phyloP scores from a whole-genome alignment of 2,797 vertebrate species.

The Cossypha dichroa region DNA sequence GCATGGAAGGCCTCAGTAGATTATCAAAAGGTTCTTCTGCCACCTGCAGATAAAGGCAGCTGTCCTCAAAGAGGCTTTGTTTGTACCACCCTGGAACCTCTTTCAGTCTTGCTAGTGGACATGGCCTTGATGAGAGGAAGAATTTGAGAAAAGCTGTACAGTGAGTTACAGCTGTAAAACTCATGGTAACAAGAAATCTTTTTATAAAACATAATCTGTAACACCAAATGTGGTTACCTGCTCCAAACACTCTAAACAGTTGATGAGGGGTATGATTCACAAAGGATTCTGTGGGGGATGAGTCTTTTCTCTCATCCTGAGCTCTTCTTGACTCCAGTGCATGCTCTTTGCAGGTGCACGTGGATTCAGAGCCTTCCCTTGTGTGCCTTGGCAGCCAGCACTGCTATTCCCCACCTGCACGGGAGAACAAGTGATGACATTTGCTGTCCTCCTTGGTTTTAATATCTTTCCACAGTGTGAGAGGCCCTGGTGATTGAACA shows the following conservation, averaged over 20 bases:
- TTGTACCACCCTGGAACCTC: not conserved
- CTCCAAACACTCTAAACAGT: not conserved
- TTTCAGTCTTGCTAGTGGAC: not conserved
- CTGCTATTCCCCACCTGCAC: not conserved
- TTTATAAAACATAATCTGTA: not conserved
- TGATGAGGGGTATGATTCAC: not conserved
- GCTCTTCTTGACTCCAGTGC: not conserved
- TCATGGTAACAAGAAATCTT: not conserved
- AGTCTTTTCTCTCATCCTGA: not conserved
- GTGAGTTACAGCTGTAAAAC: not conserved
- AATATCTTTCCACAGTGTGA: not conserved
- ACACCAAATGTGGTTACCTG: not conserved
- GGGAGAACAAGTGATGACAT: not conserved
- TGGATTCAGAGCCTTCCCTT: not conserved
- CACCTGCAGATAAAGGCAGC: not conserved
- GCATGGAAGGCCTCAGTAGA: not conserved
- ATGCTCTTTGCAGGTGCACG: not conserved
- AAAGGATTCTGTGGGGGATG: not conserved
- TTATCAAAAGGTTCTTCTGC: not conserved
- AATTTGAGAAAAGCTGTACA: not conserved
- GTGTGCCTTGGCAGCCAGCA: fast-evolving
- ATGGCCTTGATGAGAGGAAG: not conserved
- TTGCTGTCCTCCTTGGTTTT: not conserved
- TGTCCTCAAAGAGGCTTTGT: not conserved
- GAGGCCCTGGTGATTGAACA: not conserved